Percentiles rank a stretch among this genome's conserved stretches.
Evolutionary conservation across 2,113 vertebrate species (phyloP).

Genomic region (Peromyscus maniculatus): DNA sequence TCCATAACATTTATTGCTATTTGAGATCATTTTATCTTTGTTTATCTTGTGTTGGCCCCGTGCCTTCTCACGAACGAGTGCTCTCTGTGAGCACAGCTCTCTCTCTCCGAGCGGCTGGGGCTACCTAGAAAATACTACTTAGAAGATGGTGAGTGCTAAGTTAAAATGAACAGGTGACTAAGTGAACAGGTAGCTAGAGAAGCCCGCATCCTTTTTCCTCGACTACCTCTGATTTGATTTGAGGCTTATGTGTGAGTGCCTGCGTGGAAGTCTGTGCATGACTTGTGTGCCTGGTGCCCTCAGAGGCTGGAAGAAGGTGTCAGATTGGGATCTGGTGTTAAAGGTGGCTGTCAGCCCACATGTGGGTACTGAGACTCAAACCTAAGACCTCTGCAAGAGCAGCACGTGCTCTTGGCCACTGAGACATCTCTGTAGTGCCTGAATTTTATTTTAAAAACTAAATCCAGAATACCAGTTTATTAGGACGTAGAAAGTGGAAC

Average conservation of each 20-base stretch:
- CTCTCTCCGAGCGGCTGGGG: not conserved
- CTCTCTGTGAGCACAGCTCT: not conserved
- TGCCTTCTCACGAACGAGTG: not conserved
- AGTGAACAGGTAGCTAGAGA: not conserved
- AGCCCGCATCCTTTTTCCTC: not conserved
- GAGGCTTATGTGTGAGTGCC: not conserved
- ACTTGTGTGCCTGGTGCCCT: not conserved
- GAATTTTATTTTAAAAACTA: not conserved
- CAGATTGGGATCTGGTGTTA: not conserved
- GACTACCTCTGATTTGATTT: rapidly evolving
- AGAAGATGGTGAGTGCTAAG: not conserved
- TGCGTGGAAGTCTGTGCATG: not conserved
- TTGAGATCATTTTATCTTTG: not conserved
- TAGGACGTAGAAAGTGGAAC: not conserved
- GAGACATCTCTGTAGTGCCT: not conserved
- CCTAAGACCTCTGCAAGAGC: not conserved
- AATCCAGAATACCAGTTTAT: not conserved
- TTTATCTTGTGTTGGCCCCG: not conserved
- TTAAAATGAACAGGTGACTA: not conserved
- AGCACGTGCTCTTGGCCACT: not conserved
- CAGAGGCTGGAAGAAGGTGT: not conserved
- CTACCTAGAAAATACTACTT: not conserved
- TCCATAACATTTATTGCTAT: not conserved
- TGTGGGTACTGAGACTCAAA: not conserved
- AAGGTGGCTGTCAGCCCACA: not conserved